phyloP scores from a whole-genome alignment of 1,140 invertebrate species.

The Pectinophora gossypiella region DNA sequence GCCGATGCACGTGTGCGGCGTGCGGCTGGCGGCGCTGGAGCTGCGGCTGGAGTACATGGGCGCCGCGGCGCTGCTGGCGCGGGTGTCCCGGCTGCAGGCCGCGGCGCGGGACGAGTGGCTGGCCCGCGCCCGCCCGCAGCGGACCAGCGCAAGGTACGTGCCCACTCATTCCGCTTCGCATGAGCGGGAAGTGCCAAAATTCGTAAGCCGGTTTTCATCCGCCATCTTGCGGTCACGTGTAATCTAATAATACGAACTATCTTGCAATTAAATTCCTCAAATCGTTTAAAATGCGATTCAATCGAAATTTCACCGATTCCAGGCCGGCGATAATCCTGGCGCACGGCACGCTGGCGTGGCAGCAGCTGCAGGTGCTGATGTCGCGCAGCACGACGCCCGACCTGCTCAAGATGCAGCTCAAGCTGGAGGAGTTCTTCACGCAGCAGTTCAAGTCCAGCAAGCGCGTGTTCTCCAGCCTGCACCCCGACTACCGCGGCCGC shows the following conservation, averaged over 20 bases:
- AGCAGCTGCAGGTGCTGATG: constrained; percentile 96
- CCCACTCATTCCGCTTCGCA: too few relatives aligned
- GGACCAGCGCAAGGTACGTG: not conserved
- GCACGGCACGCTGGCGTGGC: constrained; percentile 95
- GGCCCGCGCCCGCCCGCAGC: constrained; percentile 16
- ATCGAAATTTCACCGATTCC: constrained; percentile 5
- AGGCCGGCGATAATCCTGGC: constrained; percentile 94
- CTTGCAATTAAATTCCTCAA: too few relatives aligned
- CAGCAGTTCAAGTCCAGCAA: constrained; percentile 96
- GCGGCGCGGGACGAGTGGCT: constrained; percentile 90
- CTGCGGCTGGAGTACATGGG: constrained; percentile 97
- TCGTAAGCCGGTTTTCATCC: too few relatives aligned
- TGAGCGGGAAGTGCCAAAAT: too few relatives aligned
- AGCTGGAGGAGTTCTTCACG: constrained; percentile 97
- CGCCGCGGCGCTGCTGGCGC: constrained; percentile 92
- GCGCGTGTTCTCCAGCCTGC: constrained; percentile 89
- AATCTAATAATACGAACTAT: too few relatives aligned
- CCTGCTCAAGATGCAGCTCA: constrained; percentile 96
- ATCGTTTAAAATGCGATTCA: too few relatives aligned
- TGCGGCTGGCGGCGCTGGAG: constrained; percentile 91
- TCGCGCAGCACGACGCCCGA: constrained; percentile 97
- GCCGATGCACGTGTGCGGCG: constrained; percentile 93
- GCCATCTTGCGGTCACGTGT: too few relatives aligned
- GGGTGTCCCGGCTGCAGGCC: constrained; percentile 89
- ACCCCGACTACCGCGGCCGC: constrained; percentile 56